Conservation (phyloP, 2,113 vertebrate species). For the Coptodon bakossiorum region DNA sequence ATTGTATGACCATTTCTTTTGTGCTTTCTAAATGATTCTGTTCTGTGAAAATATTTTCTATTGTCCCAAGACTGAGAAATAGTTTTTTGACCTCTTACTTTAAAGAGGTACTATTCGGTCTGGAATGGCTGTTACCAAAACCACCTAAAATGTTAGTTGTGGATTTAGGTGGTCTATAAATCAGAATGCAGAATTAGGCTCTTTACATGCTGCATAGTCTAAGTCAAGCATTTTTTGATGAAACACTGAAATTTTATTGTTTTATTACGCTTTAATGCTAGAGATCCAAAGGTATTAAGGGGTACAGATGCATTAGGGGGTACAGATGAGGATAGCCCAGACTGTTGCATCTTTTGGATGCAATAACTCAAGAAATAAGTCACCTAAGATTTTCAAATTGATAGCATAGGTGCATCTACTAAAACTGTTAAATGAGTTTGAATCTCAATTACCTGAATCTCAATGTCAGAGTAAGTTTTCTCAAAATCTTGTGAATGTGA, state of each 20-base stretch:
- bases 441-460: background rate
- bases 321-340: background rate
- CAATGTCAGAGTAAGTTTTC: background rate
- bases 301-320: background rate
- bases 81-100: background rate
- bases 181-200: background rate
- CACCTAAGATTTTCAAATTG: background rate
- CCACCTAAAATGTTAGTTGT: background rate
- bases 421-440: background rate
- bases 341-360: background rate
- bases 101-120: background rate
- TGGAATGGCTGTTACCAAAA: background rate
- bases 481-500: background rate
- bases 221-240: background rate
- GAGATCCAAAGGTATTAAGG: background rate
- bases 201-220: background rate
- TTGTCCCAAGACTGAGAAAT: background rate
- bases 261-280: background rate
- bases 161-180: background rate
- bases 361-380: background rate
- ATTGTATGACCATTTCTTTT: background rate
- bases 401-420: background rate
- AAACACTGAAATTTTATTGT: background rate
- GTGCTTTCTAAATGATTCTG: background rate
- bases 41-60: background rate